Base-by-base conservation (phyloP, 2,888 invertebrate genomes). In the Synergus itoensis region DNA sequence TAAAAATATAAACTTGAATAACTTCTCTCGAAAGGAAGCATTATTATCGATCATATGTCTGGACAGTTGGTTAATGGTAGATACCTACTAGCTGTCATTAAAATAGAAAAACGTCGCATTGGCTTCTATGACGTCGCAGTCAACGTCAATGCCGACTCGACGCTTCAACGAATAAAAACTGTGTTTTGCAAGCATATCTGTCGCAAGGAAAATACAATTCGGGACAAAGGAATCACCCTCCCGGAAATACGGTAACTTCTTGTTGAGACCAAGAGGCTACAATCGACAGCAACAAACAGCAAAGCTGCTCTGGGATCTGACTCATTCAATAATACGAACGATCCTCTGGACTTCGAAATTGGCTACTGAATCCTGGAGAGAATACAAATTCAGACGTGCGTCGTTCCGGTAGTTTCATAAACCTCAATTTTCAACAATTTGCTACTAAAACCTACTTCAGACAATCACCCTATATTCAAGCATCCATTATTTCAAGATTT, bases 161-260 rank as follows among this genome's bases (percentile, higher is more conserved):
- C 12, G 60, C 12, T 28, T 60, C 21, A 12, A 60, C 21, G 21
- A 60, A n/a, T n/a, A 53, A 9, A 53, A 28, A 12, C 60, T 53
- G 69, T 60, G 45, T 77, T 77, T 73, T 62, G 69, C 21, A 76
- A 82, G 69, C 41, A 75, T 81, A 82, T 82, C 78, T 67, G 43
- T 36, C 69, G 77, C 80, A 62, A n/a, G 16, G 81, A 81, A 77
- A 82, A 85, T 82, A 79, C 83, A 77, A 85, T 85, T 82, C 80
- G 75, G 83, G 79, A 83, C 83, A 84, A 84, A 84, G 84, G 84
- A 85, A 87, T 86, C 82, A 80, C 43, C 81, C 79, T 77, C 11
- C 82, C 80, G 83, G 84, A 86, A 86, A 86, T 84, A 84, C 83
- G 80, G 76, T 76, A 82, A 82, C 84, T 82, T 85, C 84, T 81